Evolutionary conservation across 2,797 vertebrate genomes (phyloP).

Genomic region (Pelochelys cantorii): DNA sequence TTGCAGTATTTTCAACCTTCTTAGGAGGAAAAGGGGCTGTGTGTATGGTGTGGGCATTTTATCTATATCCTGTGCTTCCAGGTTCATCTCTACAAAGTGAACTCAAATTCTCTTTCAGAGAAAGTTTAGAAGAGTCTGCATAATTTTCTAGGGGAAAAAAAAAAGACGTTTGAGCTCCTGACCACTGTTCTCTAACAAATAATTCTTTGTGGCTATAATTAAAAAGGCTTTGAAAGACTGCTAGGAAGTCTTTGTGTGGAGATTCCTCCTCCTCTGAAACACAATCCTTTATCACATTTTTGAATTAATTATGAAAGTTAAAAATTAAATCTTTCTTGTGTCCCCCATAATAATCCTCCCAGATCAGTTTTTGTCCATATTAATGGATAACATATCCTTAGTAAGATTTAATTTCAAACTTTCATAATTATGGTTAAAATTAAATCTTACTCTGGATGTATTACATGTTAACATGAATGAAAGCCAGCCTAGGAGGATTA

Average conservation of each 20-base stretch:
- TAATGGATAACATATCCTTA: conserved; percentile 82
- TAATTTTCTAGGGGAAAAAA: conserved; percentile 53
- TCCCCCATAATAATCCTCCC: conserved; percentile 83
- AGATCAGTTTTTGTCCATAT: conserved; percentile 83
- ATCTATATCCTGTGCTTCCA: fast-evolving
- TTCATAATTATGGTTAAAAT: conserved; percentile 87
- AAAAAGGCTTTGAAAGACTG: conserved; percentile 56
- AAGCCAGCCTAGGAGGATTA: conserved; percentile 81
- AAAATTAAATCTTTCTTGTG: conserved; percentile 86
- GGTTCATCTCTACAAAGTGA: background rate
- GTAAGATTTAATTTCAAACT: conserved; percentile 87
- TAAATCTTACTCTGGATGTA: conserved; percentile 85
- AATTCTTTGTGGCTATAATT: conserved; percentile 71
- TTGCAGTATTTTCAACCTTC: background rate
- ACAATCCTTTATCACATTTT: conserved; percentile 83
- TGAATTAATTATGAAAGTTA: conserved; percentile 85
- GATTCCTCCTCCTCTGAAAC: conserved; percentile 74
- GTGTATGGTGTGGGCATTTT: fast-evolving
- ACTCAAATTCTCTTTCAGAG: background rate
- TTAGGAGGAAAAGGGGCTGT: background rate
- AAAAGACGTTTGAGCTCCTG: conserved; percentile 53
- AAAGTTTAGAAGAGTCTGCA: conserved; percentile 32
- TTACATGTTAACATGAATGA: conserved; percentile 82
- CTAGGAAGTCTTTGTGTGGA: conserved; percentile 67
- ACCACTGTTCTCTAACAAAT: conserved; percentile 66